These are phyloP conservation scores for Pterobdella sp. DNA, from an alignment of 2,888 invertebrate species.

Conservation along the genomic window DNA sequence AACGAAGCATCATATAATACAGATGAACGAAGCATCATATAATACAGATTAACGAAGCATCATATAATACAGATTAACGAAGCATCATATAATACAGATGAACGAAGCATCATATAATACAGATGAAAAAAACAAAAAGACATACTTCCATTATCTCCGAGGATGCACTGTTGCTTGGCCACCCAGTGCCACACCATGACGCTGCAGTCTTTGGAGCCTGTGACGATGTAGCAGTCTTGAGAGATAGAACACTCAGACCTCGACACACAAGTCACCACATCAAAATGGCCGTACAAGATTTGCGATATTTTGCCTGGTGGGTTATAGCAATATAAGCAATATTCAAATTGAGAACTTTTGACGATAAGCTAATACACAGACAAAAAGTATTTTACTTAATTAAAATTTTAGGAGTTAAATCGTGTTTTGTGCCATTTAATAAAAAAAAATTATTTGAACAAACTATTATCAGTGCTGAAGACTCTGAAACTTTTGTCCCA, in stretches of 20 bases:
- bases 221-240: conserved; percentile 92
- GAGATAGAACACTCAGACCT: conserved; percentile 96
- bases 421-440: no score
- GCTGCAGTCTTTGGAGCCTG: conserved; percentile 95
- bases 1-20: no score
- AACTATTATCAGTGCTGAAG: conserved; percentile 89
- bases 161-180: conserved; percentile 72
- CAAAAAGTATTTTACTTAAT: no score
- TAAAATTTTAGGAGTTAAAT: no score
- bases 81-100: no score
- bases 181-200: conserved; percentile 98
- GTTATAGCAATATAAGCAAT: neutral
- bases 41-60: no score
- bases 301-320: conserved; percentile 84
- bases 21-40: no score
- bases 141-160: conserved; percentile 69
- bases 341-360: neutral
- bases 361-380: neutral
- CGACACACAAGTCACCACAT: conserved; percentile 93
- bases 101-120: no score
- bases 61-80: no score
- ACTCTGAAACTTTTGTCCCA: conserved; percentile 99
- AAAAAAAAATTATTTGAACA: neutral
- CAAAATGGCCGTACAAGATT: conserved; percentile 96
- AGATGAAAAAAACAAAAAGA: no score